Evolutionary conservation across 1,140 invertebrate genomes (phyloP).

Genomic region (Nasonia giraulti): DNA sequence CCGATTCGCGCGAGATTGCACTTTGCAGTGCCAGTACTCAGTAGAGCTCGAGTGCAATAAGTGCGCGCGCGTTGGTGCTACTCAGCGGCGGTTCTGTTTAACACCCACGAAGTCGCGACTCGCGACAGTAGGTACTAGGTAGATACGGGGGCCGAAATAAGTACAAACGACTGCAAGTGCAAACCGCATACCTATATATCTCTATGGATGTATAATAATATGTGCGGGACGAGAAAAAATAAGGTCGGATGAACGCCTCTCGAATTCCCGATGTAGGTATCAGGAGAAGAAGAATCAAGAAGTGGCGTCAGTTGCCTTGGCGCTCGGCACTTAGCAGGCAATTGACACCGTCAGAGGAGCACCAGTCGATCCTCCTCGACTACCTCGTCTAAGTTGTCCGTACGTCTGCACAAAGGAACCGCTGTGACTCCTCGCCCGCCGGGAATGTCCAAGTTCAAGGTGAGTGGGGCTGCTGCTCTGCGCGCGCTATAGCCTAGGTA

Average conservation of each 20-base stretch:
- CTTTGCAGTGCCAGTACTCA: no score
- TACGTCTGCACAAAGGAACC: not conserved
- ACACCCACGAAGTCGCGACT: not conserved
- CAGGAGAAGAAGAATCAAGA: not conserved
- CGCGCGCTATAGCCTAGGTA: no score
- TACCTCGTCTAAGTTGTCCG: no score
- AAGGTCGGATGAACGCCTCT: not conserved
- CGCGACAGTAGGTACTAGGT: no score
- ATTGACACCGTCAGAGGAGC: not conserved
- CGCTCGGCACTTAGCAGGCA: conserved; percentile 9
- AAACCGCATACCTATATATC: no score
- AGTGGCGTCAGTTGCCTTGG: conserved; percentile 1
- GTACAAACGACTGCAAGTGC: no score
- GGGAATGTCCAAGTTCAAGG: conserved; percentile 42
- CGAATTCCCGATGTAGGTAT: not conserved
- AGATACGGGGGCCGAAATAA: no score
- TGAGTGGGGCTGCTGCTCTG: not conserved
- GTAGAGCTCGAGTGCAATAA: no score
- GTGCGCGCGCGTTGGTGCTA: not conserved
- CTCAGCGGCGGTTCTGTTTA: not conserved
- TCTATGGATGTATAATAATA: no score
- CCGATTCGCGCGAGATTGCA: not conserved
- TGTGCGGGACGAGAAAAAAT: no score
- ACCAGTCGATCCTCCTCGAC: not conserved
- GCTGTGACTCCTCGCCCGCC: not conserved